Base-by-base conservation (phyloP, 2,888 invertebrate genomes). In the Coecobrya sp. region DNA sequence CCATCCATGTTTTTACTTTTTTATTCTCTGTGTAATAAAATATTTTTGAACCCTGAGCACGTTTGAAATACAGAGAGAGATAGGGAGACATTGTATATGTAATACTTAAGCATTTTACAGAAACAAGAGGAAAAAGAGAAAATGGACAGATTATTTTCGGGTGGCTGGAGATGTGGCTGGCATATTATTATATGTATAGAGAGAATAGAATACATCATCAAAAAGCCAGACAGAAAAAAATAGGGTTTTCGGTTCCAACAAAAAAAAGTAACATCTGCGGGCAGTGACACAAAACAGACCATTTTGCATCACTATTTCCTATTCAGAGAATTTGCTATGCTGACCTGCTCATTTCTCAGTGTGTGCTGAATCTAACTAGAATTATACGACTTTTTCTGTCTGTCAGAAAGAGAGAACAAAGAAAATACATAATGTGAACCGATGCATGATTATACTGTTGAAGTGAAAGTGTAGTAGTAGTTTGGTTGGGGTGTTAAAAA, bases 41-140 rank as follows among this genome's bases (percentile, higher is more conserved):
- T 55, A 59, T 87, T 87, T 79, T 82, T 55, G 76, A 22, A 87
- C 76, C 45, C 87, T 42, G 62, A 62, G 76, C 87, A 87, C 76
- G 87, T 87, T n/a, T 62, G 7, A 76, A 42, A 73, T 19, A 45
- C 45, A 42, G 22, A 73, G 19, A 42, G 22, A 73, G 19, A 45
- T 45, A 45, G 22, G 2, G 13, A 70, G 8, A 8, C 4, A 45
- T n/a, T n/a, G n/a, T n/a, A n/a, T n/a, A n/a, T n/a, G n/a, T n/a
- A n/a, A n/a, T 73, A 42, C 42, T 22, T 73, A 73, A n/a, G n/a
- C 45, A 73, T 79, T 76, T 82, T 82, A 59, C 76, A 52, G 30
- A 73, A 19, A 22, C 25, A 62, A 36, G 36, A 36, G 36, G 25
- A 62, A 22, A 62, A 16, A 62, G 16, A 42, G 7, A 65, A 65